phyloP scores from a whole-genome alignment of 2,797 vertebrate genomes.

The Hipposideros larvatus region DNA sequence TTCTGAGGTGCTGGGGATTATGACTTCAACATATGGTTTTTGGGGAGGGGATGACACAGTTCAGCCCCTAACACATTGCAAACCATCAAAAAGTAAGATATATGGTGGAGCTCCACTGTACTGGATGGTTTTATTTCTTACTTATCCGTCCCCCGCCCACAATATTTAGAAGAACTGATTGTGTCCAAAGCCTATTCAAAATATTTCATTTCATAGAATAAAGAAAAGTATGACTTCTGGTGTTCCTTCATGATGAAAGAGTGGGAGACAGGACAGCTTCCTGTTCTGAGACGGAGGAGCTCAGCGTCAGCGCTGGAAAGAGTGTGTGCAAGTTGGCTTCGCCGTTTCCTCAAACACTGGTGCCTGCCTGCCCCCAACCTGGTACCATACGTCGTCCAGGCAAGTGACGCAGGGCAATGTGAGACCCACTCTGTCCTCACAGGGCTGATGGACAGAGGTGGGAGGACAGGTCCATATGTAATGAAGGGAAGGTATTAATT shows the following conservation, averaged over 20 bases:
- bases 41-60: neutral
- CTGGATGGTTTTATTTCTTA: neutral
- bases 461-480: accelerated
- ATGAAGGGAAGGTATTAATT: no score
- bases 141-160: no score
- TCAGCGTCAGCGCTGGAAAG: accelerated
- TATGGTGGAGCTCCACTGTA: accelerated
- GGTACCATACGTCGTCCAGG: neutral
- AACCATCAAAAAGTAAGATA: neutral
- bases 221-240: neutral
- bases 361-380: no score
- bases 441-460: neutral
- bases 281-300: neutral
- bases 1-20: neutral
- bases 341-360: neutral
- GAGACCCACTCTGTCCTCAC: neutral
- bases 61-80: neutral
- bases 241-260: neutral
- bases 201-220: neutral
- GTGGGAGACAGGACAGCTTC: accelerated
- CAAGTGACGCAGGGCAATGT: accelerated
- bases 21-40: neutral
- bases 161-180: neutral
- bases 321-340: accelerated
- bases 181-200: neutral